These are phyloP conservation scores for Acanthurus lineatus DNA, from an alignment of 2,797 vertebrate species.

Conservation along the genomic window DNA sequence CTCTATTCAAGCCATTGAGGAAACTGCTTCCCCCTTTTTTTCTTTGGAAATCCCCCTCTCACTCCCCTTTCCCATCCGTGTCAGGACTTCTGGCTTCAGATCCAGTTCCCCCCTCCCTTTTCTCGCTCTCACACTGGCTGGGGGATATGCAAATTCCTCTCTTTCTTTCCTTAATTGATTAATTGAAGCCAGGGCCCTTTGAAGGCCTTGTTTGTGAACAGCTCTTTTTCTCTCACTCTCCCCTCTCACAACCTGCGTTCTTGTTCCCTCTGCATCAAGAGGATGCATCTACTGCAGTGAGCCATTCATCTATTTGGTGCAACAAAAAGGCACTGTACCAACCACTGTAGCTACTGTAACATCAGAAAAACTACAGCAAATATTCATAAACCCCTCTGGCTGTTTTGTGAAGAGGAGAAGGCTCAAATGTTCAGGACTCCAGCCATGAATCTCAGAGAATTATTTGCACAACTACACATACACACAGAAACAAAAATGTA, in stretches of 20 bases:
- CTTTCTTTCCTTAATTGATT: conserved; percentile 88
- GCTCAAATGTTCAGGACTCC: neutral
- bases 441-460: neutral
- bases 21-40: conserved; percentile 81
- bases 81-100: conserved; percentile 82
- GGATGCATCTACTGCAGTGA: conserved; percentile 52
- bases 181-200: conserved; percentile 85
- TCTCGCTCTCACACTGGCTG: conserved; percentile 67
- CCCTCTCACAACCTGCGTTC: conserved; percentile 69
- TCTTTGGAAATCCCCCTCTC: conserved; percentile 77
- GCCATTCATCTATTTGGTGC: conserved; percentile 32
- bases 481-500: neutral
- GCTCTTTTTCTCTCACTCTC: conserved; percentile 54
- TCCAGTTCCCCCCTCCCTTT: conserved; percentile 52
- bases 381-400: neutral
- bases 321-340: conserved; percentile 38
- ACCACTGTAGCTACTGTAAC: conserved; percentile 4
- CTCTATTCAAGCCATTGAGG: conserved; percentile 82
- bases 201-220: conserved; percentile 81
- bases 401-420: neutral
- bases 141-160: conserved; percentile 85
- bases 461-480: conserved; percentile 11
- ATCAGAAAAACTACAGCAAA: neutral
- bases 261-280: conserved; percentile 55
- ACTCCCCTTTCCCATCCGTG: conserved; percentile 80